Percentiles rank a stretch among this genome's conserved stretches.
phyloP scores from a whole-genome alignment of 2,113 vertebrate species.

The Tachysurus fulvidraco region DNA sequence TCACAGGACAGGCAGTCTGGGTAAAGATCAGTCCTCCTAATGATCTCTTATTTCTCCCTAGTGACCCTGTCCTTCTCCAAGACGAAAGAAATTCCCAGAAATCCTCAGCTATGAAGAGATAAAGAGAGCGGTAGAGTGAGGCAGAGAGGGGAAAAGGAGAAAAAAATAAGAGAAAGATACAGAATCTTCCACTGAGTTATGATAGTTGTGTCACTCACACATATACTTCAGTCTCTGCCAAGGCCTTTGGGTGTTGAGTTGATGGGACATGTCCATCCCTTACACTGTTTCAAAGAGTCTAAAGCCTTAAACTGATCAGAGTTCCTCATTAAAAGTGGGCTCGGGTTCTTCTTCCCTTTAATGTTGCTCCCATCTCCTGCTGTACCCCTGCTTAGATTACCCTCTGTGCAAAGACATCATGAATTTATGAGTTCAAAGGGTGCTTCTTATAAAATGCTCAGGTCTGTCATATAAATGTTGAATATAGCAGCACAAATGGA shows the following conservation, averaged over 20 bases:
- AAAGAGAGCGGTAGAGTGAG: constrained; percentile 30
- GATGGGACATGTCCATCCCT: constrained; percentile 39
- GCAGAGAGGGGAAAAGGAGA: constrained; percentile 1
- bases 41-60: constrained; percentile 60
- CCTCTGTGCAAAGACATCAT: constrained; percentile 38
- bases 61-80: constrained; percentile 31
- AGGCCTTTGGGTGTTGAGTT: constrained; percentile 35
- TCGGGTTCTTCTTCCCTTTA: constrained; percentile 43
- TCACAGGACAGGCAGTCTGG: constrained; percentile 56
- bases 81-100: constrained; percentile 40
- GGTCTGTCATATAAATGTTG: constrained; percentile 45
- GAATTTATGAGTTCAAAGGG: constrained; percentile 44
- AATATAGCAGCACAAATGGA: constrained; percentile 36
- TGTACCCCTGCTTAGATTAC: constrained; percentile 20
- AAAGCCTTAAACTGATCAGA: constrained; percentile 45
- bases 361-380: constrained; percentile 48
- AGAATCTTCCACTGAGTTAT: constrained; percentile 41
- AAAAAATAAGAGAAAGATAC: constrained; percentile 30
- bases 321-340: constrained; percentile 56
- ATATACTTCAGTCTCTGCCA: background rate
- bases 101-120: constrained; percentile 24
- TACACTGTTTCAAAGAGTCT: constrained; percentile 48
- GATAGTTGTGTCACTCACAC: constrained; percentile 31
- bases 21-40: constrained; percentile 65
- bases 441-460: background rate